These are phyloP conservation scores for Verasper variegatus DNA, from an alignment of 2,113 vertebrate genomes.

Conservation along the genomic window DNA sequence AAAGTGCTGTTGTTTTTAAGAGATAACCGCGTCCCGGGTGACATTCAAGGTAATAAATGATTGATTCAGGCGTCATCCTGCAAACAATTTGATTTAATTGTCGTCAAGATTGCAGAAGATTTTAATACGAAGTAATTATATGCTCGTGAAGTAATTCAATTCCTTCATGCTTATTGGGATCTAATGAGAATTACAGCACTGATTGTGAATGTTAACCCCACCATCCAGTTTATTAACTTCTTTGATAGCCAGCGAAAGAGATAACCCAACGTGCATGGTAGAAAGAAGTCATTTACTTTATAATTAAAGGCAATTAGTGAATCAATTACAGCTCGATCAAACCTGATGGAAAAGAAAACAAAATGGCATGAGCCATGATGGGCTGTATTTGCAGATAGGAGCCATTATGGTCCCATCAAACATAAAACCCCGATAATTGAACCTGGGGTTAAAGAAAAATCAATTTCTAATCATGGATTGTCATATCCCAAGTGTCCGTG, in stretches of 20 bases:
- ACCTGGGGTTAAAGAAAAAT: conserved; percentile 74
- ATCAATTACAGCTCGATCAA: conserved; percentile 79
- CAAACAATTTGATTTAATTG: conserved; percentile 44
- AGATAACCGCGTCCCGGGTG: conserved; percentile 22
- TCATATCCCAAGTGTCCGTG: conserved; percentile 63
- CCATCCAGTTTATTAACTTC: conserved; percentile 70
- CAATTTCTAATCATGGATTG: conserved; percentile 79
- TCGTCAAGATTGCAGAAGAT: conserved; percentile 46
- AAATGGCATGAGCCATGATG: conserved; percentile 46
- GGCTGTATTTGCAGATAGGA: conserved; percentile 62
- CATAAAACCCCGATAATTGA: conserved; percentile 72
- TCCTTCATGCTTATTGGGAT: conserved; percentile 58
- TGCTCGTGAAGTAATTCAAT: conserved; percentile 57
- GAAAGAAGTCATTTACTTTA: conserved; percentile 70
- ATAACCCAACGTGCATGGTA: conserved; percentile 56
- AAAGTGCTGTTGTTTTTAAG: not conserved
- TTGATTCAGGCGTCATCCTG: conserved; percentile 36
- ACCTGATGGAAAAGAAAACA: conserved; percentile 74
- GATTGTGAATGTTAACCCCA: conserved; percentile 74
- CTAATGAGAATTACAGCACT: conserved; percentile 63
- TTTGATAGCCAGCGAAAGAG: conserved; percentile 66
- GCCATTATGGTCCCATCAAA: conserved; percentile 70
- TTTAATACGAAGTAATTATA: conserved; percentile 49
- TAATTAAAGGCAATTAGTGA: conserved; percentile 81
- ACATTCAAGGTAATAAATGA: conserved; percentile 19